phyloP scores from a whole-genome alignment of 2,888 invertebrate species.

The Drosophila multiciliata region DNA sequence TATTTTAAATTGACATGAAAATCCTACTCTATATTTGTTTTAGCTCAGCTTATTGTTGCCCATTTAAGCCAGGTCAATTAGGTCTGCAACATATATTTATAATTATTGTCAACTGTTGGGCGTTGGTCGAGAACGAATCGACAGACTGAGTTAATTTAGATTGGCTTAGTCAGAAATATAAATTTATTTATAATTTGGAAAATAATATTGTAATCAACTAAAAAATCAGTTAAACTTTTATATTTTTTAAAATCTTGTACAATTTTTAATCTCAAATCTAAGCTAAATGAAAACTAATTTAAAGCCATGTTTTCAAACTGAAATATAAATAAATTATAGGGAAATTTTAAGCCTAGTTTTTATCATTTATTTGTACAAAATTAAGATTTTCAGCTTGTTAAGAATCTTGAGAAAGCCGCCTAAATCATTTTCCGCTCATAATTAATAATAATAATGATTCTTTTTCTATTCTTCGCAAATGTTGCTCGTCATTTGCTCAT shows the following conservation, averaged over 20 bases:
- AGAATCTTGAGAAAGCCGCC: neutral
- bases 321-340: neutral
- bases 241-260: accelerated
- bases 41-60: neutral
- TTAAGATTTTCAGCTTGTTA: neutral
- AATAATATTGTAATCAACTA: no score
- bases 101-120: neutral
- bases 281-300: neutral
- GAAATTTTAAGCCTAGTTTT: neutral
- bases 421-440: neutral
- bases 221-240: neutral
- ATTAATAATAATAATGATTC: conserved; percentile 1
- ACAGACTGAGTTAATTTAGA: neutral
- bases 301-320: neutral
- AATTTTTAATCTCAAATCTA: neutral
- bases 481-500: neutral
- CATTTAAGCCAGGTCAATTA: neutral
- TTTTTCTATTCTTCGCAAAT: conserved; percentile 2
- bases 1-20: neutral
- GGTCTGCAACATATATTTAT: neutral
- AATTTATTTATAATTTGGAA: neutral
- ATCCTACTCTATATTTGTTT: neutral
- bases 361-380: neutral
- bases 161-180: no score
- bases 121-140: neutral